Percentiles rank a stretch among this genome's conserved stretches.
Evolutionary conservation across 2,113 vertebrate genomes (phyloP).

Genomic region (Grus americana): DNA sequence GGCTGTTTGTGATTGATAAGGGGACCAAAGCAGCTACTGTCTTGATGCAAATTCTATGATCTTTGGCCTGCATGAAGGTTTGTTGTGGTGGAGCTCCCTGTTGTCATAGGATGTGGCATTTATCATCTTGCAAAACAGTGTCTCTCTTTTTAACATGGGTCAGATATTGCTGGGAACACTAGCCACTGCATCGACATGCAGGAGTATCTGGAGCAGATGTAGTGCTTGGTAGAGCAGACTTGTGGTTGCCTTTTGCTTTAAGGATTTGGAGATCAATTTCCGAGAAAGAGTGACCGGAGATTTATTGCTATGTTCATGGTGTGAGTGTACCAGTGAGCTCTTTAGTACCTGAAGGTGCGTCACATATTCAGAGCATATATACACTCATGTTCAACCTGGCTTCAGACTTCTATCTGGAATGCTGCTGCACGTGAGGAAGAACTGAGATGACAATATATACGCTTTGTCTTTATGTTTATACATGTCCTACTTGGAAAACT

Average conservation of each 20-base stretch:
- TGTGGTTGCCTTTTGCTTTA: not conserved
- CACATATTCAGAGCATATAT: not conserved
- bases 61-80: not conserved
- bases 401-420: not conserved
- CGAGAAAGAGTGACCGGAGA: not conserved
- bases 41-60: not conserved
- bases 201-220: not conserved
- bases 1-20: not conserved
- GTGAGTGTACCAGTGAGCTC: not conserved
- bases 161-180: not conserved
- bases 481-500: not conserved
- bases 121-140: not conserved
- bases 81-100: not conserved
- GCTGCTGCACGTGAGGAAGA: not conserved
- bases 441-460: not conserved
- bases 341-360: not conserved
- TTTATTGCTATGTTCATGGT: not conserved
- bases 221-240: not conserved
- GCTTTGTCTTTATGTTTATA: not conserved
- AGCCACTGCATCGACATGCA: not conserved
- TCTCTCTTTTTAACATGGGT: not conserved
- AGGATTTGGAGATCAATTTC: not conserved
- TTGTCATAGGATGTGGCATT: not conserved
- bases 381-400: accelerated
- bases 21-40: not conserved